Evolutionary conservation across 2,888 invertebrate genomes (phyloP), one percentile per base, ranked within the genome.

Genomic region (Conchocele bisecta): DNA sequence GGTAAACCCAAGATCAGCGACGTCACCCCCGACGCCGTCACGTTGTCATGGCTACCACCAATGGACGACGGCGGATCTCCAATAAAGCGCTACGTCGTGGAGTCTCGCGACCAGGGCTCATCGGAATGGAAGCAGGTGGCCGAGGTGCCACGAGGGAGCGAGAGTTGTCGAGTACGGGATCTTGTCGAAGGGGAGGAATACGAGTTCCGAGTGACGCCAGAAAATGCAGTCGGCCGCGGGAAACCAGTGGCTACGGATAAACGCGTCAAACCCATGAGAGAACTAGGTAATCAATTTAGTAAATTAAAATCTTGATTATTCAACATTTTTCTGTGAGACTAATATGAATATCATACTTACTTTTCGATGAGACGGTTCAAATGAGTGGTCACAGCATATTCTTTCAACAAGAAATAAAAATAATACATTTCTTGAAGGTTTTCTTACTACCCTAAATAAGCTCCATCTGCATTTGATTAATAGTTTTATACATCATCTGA

Each of bases 121-220:
- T 93, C 93, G 53, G 76, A 81, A 41, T 97, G 96, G 95, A 94
- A 94, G 83, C 94, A 94, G 86, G 46, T 83, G 46, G 78, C 82
- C 28, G 81, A 81, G 33, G 63, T 79, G n/a, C 79, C 83, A 26
- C 64, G 74, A 17, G 69, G 60, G 22, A 63, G 39, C 1, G 75
- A 57, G 15, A 63, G 67, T 5, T 81, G 76, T 54, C 54, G 59
- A 2, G 53, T 83, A 26, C 65, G 79, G 28, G 81, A 82, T 46
- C 93, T 99, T 20, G 94, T 95, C 31, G 97, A 98, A 91, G 98
- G 98, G 60, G 96, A 98, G 92, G 95, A 95, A 0, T 97, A 97
- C 87, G 95, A 96, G 88, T 97, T 97, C 93, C 93, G 97, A 28
- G 96, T 97, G 0, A 93, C 94, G 59, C 97, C 96, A 13, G 93